Base-by-base conservation (phyloP, 2,888 invertebrate species). In the Synanthedon andrenaeformis region DNA sequence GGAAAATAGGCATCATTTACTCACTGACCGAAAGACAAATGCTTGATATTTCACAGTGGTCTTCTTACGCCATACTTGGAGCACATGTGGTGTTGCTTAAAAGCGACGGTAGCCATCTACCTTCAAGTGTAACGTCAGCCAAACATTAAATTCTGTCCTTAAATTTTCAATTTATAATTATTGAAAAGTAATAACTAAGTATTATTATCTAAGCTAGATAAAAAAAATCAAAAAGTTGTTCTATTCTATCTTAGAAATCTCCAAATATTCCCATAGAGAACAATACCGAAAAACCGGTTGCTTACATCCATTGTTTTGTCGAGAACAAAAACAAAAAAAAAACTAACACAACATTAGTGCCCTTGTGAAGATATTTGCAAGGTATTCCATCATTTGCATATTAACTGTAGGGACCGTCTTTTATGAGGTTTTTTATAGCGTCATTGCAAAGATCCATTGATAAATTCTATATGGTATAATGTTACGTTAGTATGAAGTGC, bases 361-460 rank as follows among this genome's bases (percentile, higher is more conserved):
- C 73, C 74, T 70, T 73, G 71, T 69, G 63, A 61, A 61, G 68
- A 63, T 59, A 62, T 60, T 58, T 53, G 52, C 51, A 53, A 59
- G 58, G 61, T 65, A 65, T 66, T 62, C 62, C 56, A 61, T 64
- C 62, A 73, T 76, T 75, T 76, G 75, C 76, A 76, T 76, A 75
- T 73, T 65, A 45, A 45, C 57, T 59, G 61, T 61, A 64, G 72
- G 74, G 74, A 72, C 72, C 59, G 54, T 62, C 64, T 57, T 62
- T 59, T 62, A 59, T 59, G 61, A 56, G 56, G 59, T 63, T 61
- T 64, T 64, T 62, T 66, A 57, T 60, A 57, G 58, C 65, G 62
- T 67, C 64, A 65, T 58, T 61, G 60, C 60, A 66, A 63, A 53
- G 61, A 66, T 66, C 63, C 49, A 51, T 54, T 57, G 66, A 66